Conservation (phyloP, 2,888 invertebrate species). For the Nomada flava region DNA sequence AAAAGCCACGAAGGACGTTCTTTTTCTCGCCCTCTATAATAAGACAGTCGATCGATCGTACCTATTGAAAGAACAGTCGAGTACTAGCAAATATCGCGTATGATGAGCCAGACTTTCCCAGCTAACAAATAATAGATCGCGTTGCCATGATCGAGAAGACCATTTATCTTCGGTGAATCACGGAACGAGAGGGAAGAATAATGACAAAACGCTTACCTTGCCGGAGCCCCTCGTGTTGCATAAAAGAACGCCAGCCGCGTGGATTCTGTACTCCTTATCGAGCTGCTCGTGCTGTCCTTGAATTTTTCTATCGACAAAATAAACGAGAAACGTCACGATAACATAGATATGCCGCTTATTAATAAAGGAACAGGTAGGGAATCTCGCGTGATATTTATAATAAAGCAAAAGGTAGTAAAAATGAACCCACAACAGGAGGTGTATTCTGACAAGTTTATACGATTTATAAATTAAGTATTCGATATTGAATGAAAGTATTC, state of each 20-base stretch:
- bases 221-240: constrained; percentile 87
- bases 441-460: too few relatives aligned
- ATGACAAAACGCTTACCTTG: constrained; percentile 85
- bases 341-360: neutral
- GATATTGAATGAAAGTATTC: too few relatives aligned
- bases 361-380: neutral
- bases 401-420: too few relatives aligned
- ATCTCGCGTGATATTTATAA: too few relatives aligned
- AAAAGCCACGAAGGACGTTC: neutral
- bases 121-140: constrained; percentile 55
- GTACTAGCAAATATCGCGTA: constrained; percentile 35
- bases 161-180: constrained; percentile 63
- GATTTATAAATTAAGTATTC: too few relatives aligned
- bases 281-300: constrained; percentile 89
- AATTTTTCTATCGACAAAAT: constrained; percentile 87
- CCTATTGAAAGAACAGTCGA: constrained; percentile 51
- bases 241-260: constrained; percentile 88
- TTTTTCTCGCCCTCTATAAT: neutral
- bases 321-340: constrained; percentile 39
- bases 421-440: too few relatives aligned
- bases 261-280: constrained; percentile 88
- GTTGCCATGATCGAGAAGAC: constrained; percentile 59
- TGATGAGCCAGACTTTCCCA: constrained; percentile 28
- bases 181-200: constrained; percentile 54
- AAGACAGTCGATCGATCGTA: constrained; percentile 36